Evolutionary conservation across 2,888 invertebrate genomes (phyloP).

Genomic region (Linyphia triangularis): DNA sequence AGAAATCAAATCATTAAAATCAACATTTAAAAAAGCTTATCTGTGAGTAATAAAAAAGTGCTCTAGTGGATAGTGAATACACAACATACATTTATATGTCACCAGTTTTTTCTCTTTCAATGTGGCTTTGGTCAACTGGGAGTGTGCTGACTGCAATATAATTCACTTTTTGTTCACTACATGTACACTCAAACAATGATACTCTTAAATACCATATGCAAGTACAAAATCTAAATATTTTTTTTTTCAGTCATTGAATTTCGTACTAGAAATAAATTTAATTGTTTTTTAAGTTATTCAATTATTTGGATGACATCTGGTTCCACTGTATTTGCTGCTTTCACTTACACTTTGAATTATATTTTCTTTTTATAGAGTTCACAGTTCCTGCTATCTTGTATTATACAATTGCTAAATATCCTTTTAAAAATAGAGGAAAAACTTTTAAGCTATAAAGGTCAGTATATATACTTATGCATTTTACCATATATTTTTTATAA

Average conservation of each 20-base stretch:
- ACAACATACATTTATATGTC: too few relatives aligned
- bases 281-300: neutral
- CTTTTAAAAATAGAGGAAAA: slow-evolving; percentile 70
- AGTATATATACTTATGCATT: slow-evolving; percentile 6
- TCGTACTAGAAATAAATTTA: neutral
- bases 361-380: slow-evolving; percentile 64
- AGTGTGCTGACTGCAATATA: too few relatives aligned
- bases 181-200: too few relatives aligned
- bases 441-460: slow-evolving; percentile 51
- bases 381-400: slow-evolving; percentile 40
- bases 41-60: too few relatives aligned
- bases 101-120: too few relatives aligned
- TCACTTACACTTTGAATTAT: too few relatives aligned
- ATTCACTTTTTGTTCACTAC: too few relatives aligned
- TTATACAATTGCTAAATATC: slow-evolving; percentile 65
- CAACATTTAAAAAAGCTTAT: too few relatives aligned
- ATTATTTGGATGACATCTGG: neutral
- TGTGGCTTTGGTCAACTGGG: too few relatives aligned
- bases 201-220: too few relatives aligned
- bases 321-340: neutral
- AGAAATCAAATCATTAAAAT: too few relatives aligned
- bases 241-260: neutral
- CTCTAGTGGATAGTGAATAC: too few relatives aligned
- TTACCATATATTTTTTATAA: neutral
- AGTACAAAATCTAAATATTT: neutral